Base-by-base conservation (phyloP, 2,797 vertebrate genomes). In the Lepus oiostolus region DNA sequence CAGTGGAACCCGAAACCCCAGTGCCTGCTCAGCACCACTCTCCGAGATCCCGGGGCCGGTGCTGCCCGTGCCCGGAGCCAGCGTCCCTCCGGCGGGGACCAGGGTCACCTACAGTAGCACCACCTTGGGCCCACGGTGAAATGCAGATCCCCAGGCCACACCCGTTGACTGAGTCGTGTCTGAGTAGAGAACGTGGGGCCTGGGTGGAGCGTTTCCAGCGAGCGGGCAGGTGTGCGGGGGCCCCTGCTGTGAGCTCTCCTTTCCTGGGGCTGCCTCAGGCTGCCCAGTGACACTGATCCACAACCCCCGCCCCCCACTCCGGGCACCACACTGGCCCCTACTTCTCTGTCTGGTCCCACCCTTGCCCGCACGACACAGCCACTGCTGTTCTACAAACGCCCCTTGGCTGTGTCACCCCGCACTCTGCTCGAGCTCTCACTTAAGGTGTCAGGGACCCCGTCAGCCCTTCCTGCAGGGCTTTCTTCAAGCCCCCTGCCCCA, bases 301-400 rank as follows among this genome's bases (percentile, higher is more conserved):
- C 38, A 76, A 16, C 1, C 19, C 30, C 32, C 54, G 47, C 88
- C 75, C 52, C 62, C 47, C 42, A 35, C 35, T 35, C 35, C 24
- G 7, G 22, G 62, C 52, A 26, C 52, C 77, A 52, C 50, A 16
- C 6, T 47, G 35, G 80, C 24, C 65, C 76, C 9, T 21, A 5
- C 22, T 68, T 35, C 54, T 38, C 42, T 81, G 60, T 42, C 6
- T 3, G 2, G 28, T 11, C 32, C 21, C 19, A 26, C 3, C 3
- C 28, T 30, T 3, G 35, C 30, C 79, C 30, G 1, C 12, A n/a
- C 0, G 7, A 19, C 47, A 71, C 2, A 10, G 3, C 17, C 0
- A 4, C 62, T 47, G 62, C 67, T 60, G 11, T 16, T 42, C 50
- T 1, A 62, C 38, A 28, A 50, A 85, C 5, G 26, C 28, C 26